A percentile compares a stretch with the other conserved stretches of the same genome.
These are phyloP conservation scores for Nasonia oneida DNA, from an alignment of 2,888 invertebrate genomes.

Conservation along the genomic window DNA sequence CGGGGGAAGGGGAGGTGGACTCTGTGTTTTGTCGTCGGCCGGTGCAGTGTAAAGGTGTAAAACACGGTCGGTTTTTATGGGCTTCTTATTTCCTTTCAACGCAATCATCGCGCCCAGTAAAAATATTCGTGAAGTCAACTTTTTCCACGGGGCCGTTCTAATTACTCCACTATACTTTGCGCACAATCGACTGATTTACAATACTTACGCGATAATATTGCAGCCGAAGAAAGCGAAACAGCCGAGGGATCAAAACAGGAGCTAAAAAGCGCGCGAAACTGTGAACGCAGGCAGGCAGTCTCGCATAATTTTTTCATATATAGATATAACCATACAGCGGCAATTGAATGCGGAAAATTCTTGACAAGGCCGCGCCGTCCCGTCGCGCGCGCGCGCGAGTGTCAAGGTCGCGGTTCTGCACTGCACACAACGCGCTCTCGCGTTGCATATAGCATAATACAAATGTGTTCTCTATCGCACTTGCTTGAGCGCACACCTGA, in stretches of 20 bases:
- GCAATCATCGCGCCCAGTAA: no score
- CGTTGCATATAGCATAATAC: not conserved
- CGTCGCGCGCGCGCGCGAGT: slow-evolving; percentile 57
- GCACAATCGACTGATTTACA: no score
- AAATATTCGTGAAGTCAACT: no score
- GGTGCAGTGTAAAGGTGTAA: not conserved
- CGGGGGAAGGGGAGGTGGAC: not conserved
- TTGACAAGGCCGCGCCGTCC: slow-evolving; percentile 69
- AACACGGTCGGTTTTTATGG: slow-evolving; percentile 19
- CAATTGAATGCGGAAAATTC: slow-evolving; percentile 74
- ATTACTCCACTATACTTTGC: no score
- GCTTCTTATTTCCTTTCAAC: not conserved
- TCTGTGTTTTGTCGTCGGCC: slow-evolving; percentile 6
- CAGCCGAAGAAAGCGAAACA: not conserved
- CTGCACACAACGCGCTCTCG: not conserved
- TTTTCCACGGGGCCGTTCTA: no score
- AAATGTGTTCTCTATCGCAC: not conserved
- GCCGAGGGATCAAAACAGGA: not conserved
- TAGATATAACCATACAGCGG: slow-evolving; percentile 23
- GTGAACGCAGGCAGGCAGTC: not conserved
- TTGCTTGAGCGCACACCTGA: not conserved
- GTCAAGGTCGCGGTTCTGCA: slow-evolving; percentile 70
- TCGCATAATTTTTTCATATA: slow-evolving; percentile 21
- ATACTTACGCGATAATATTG: no score
- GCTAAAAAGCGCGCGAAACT: not conserved